Base-by-base conservation (phyloP, 2,888 invertebrate species). In the Chloromyia formosa region DNA sequence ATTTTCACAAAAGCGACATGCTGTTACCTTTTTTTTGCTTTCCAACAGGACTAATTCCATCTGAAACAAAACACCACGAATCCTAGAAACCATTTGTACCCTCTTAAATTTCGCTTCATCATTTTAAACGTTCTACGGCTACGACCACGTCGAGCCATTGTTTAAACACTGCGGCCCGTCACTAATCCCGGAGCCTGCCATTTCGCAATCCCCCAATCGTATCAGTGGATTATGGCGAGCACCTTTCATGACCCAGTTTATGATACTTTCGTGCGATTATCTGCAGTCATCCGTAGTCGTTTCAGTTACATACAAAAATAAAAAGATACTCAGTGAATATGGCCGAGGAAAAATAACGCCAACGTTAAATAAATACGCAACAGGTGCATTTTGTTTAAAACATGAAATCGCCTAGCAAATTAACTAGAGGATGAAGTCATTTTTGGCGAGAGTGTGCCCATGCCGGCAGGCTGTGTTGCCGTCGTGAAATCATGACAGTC, bases 371-470 rank as follows among this genome's bases (percentile, higher is more conserved):
- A 10, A 1, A 20, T 58, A 12, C 42, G 73, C 73, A 73, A 73
- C 73, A 73, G 61, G 73, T 61, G 53, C 60, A 73, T 73, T 60
- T 60, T 45, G 49, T 23, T 9, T 54, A 22, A 60, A 40, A 35
- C 64, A 73, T 58, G 45, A 45, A 64, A 62, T 64, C n/a, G 20
- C 35, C 62, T 74, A 16, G 49, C 18, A n/a, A 64, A 74, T 74
- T 64, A 61, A 74, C 73, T 45, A 61, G 35, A 35, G 27, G 7
- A 73, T 73, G 23, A 20, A 61, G 61, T 27, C 73, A 18, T 73
- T 62, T n/a, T 45, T 4, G 23, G 27, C 27, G 27, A 35, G 27
- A 35, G 27, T 35, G 27, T 35, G 27, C 27, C 27, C 7, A 35
- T 35, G 16, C 14, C 35, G 14, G 12, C 12, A 58, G 58, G 35